phyloP scores from a whole-genome alignment of 2,113 vertebrate genomes.

The Smithornis capensis region DNA sequence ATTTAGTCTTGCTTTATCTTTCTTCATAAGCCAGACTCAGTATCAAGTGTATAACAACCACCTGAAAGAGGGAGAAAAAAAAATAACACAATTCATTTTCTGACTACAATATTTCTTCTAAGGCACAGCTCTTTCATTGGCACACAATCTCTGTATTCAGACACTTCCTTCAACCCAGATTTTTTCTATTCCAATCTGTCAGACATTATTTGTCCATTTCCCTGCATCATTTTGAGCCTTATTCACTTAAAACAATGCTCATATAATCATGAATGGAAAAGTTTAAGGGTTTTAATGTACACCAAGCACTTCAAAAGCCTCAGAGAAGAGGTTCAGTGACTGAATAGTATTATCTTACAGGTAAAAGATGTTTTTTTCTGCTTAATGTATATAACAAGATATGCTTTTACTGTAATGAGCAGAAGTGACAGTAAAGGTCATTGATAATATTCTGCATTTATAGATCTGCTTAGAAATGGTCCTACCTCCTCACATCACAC shows the following conservation, averaged over 20 bases:
- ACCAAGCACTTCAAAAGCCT: background rate
- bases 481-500: background rate
- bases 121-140: background rate
- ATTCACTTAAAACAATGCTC: slow-evolving; percentile 22
- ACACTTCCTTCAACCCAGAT: background rate
- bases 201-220: slow-evolving; percentile 4
- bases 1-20: background rate
- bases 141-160: background rate
- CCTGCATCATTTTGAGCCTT: background rate
- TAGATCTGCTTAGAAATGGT: background rate
- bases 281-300: background rate
- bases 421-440: background rate
- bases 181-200: background rate
- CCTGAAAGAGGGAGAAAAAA: background rate
- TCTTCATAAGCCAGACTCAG: background rate
- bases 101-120: background rate
- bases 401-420: background rate
- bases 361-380: background rate
- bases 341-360: slow-evolving; percentile 13
- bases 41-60: background rate
- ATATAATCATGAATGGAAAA: background rate
- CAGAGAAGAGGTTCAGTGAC: background rate
- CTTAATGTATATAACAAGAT: background rate
- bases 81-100: background rate
- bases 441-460: background rate